These are phyloP conservation scores for Penaeus monodon DNA, from an alignment of 2,888 invertebrate species.

Conservation along the genomic window DNA sequence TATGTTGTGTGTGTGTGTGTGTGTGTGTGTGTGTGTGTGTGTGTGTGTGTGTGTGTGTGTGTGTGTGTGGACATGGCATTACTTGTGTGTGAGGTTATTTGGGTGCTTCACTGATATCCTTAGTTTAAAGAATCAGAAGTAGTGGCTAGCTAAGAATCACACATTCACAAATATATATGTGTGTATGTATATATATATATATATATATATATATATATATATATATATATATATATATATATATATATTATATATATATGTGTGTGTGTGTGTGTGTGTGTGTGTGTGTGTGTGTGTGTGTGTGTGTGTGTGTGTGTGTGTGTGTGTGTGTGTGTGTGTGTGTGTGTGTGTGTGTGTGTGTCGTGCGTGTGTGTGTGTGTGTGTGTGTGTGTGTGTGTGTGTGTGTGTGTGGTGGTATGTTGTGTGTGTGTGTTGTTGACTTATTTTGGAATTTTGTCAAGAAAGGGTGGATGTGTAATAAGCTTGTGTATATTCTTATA, in stretches of 20 bases:
- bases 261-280: neutral
- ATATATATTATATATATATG: conserved; percentile 7
- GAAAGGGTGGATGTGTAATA: too few relatives aligned
- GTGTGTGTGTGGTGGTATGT: too few relatives aligned
- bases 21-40: neutral
- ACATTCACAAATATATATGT: neutral
- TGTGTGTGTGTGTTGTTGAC: too few relatives aligned
- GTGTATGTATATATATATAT: neutral
- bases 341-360: neutral
- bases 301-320: neutral
- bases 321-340: neutral
- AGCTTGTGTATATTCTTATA: too few relatives aligned
- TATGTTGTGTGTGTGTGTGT: neutral
- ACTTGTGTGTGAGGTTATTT: too few relatives aligned
- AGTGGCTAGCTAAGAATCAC: too few relatives aligned
- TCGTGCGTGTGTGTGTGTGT: neutral
- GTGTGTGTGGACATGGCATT: neutral
- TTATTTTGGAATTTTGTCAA: too few relatives aligned
- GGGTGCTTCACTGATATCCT: too few relatives aligned
- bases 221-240: neutral
- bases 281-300: neutral
- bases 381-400: neutral
- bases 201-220: neutral
- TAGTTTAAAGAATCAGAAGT: too few relatives aligned
- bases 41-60: neutral